A percentile compares a stretch with the other conserved stretches of the same genome.
These are phyloP conservation scores for Sisyra terminalis DNA, from an alignment of 2,888 invertebrate genomes.

Conservation along the genomic window DNA sequence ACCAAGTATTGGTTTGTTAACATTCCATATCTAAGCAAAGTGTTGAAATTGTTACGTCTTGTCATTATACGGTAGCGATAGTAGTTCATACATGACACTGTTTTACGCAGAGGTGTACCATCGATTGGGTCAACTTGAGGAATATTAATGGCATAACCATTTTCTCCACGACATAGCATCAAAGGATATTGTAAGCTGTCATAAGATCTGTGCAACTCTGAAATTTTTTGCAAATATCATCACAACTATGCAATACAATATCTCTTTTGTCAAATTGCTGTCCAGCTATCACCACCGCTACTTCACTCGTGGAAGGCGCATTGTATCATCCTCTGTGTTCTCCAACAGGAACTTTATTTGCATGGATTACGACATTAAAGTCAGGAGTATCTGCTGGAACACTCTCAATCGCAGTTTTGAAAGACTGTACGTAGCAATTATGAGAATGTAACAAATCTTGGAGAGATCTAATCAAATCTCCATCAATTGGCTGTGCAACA, in stretches of 20 bases:
- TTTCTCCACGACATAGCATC: constrained; percentile 7
- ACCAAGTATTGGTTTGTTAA: constrained; percentile 7
- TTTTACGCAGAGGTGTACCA: constrained; percentile 10
- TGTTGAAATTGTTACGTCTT: constrained; percentile 10
- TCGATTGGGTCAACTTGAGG: constrained; percentile 9
- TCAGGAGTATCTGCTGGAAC: neutral
- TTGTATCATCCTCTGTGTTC: constrained; percentile 13
- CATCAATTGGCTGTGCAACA: neutral
- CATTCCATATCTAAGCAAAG: neutral
- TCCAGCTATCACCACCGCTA: constrained; percentile 15
- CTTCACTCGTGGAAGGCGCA: constrained; percentile 14
- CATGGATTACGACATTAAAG: constrained; percentile 5
- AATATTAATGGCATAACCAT: constrained; percentile 12
- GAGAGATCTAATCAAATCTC: neutral
- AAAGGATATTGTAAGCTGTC: constrained; percentile 20
- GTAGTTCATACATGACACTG: constrained; percentile 11
- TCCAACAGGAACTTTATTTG: constrained; percentile 9
- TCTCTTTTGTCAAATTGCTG: constrained; percentile 11
- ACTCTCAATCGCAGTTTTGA: constrained; percentile 1
- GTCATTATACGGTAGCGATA: constrained; percentile 13
- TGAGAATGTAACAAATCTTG: constrained; percentile 1
- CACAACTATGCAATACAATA: constrained; percentile 12
- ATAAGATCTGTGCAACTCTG: constrained; percentile 16
- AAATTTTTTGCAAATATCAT: constrained; percentile 8
- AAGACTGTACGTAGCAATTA: constrained; percentile 1